Conservation (phyloP, 2,113 vertebrate species). For the Sphaerodactylus townsendi region DNA sequence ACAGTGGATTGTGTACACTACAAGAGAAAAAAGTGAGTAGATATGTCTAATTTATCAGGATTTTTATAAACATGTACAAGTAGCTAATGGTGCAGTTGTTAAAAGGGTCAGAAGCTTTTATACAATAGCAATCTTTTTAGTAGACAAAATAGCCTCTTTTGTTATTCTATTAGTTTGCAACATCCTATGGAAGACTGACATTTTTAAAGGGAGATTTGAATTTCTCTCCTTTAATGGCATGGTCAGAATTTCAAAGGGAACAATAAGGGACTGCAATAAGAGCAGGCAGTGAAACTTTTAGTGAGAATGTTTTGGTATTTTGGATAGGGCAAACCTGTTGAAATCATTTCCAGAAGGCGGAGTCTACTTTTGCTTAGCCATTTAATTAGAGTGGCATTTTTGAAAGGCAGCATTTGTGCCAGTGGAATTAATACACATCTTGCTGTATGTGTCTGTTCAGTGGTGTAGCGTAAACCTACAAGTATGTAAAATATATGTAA, state of each 20-base stretch:
- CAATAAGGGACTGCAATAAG: neutral
- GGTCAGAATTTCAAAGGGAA: neutral
- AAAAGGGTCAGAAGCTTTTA: neutral
- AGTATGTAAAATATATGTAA: neutral
- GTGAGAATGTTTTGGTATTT: constrained; percentile 15
- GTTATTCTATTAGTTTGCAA: fast-evolving
- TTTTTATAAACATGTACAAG: neutral
- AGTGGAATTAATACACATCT: fast-evolving
- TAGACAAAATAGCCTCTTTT: neutral
- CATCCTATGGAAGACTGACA: neutral
- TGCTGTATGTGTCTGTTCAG: neutral
- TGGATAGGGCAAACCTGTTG: neutral
- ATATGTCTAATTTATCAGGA: neutral
- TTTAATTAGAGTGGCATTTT: neutral
- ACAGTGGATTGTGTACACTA: neutral
- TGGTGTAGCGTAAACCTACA: neutral
- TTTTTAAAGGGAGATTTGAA: neutral
- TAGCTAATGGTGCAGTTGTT: neutral
- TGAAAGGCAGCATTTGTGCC: neutral
- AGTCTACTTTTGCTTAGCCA: neutral
- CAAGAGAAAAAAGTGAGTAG: neutral
- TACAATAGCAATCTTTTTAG: constrained; percentile 13
- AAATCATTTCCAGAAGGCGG: neutral
- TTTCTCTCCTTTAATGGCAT: constrained; percentile 23
- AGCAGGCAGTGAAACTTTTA: neutral